Percentiles rank a stretch among this genome's conserved stretches.
These are phyloP conservation scores for Rhombomys opimus DNA, from an alignment of 2,113 vertebrate genomes.

Conservation along the genomic window DNA sequence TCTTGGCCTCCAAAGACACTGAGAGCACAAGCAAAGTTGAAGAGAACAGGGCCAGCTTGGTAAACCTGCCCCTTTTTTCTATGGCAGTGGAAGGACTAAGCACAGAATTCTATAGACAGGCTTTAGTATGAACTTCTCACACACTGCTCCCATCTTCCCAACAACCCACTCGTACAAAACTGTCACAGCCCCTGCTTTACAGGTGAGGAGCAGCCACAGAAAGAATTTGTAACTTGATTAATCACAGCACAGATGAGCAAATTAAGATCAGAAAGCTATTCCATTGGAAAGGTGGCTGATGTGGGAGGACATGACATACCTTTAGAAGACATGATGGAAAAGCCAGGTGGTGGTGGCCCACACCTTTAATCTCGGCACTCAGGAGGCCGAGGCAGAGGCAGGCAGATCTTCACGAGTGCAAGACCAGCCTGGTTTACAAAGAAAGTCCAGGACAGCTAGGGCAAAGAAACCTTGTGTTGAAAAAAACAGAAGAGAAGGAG, in stretches of 20 bases:
- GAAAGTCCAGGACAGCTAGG: background rate
- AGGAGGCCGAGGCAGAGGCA: background rate
- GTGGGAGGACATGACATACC: background rate
- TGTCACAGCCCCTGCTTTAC: background rate
- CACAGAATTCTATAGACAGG: background rate
- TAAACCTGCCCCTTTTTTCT: background rate
- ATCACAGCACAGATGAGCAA: background rate
- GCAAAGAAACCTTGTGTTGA: background rate
- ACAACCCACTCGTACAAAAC: background rate
- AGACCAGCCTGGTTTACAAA: background rate
- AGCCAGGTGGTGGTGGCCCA: rapidly evolving
- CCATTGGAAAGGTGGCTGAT: no score
- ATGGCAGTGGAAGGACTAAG: background rate
- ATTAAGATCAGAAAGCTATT: background rate
- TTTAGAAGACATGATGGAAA: background rate
- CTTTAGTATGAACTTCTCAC: background rate
- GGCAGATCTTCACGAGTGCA: background rate
- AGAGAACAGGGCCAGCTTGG: background rate
- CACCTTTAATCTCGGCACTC: background rate
- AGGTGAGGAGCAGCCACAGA: background rate
- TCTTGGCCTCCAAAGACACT: background rate
- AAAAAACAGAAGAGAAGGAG: background rate
- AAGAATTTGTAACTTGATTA: background rate
- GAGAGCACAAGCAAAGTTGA: background rate
- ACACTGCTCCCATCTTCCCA: background rate